Percentiles rank a stretch among this genome's conserved stretches.
Evolutionary conservation across 2,113 vertebrate genomes (phyloP).

Genomic region (Nerophis lumbriciformis): DNA sequence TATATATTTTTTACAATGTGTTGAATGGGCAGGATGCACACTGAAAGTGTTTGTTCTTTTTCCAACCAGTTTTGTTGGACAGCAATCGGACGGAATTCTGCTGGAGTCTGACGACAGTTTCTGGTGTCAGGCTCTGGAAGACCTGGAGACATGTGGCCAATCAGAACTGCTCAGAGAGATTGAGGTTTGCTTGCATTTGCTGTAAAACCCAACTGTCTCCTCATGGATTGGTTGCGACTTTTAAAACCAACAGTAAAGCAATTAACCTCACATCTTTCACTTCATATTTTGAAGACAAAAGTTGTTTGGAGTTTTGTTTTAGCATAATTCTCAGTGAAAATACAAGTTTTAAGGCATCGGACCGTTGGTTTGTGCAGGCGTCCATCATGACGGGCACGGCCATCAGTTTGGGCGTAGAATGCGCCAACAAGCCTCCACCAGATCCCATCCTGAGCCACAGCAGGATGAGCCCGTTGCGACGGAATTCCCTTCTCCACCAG

Average conservation of each 20-base stretch:
- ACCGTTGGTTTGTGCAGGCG: slow-evolving; percentile 64
- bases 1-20: too few species aligned
- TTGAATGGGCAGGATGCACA: too few species aligned
- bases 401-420: slow-evolving; percentile 80
- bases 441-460: slow-evolving; percentile 69
- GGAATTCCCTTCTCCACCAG: slow-evolving; percentile 62
- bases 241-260: neutral
- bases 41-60: neutral
- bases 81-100: slow-evolving; percentile 80
- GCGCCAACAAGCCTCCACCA: slow-evolving; percentile 67
- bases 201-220: neutral
- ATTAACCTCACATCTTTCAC: neutral
- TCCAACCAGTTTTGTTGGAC: slow-evolving; percentile 78
- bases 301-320: neutral
- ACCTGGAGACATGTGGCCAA: slow-evolving; percentile 96
- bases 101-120: slow-evolving; percentile 87
- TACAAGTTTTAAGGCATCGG: neutral
- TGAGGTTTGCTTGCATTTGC: slow-evolving; percentile 74
- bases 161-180: slow-evolving; percentile 95
- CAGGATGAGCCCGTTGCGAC: slow-evolving; percentile 70
- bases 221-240: neutral
- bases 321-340: neutral
- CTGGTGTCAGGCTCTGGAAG: slow-evolving; percentile 96
- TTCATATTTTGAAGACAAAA: too few species aligned
- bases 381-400: slow-evolving; percentile 93